Base-by-base conservation (phyloP, 2,113 vertebrate species). In the Terrapene triunguis region DNA sequence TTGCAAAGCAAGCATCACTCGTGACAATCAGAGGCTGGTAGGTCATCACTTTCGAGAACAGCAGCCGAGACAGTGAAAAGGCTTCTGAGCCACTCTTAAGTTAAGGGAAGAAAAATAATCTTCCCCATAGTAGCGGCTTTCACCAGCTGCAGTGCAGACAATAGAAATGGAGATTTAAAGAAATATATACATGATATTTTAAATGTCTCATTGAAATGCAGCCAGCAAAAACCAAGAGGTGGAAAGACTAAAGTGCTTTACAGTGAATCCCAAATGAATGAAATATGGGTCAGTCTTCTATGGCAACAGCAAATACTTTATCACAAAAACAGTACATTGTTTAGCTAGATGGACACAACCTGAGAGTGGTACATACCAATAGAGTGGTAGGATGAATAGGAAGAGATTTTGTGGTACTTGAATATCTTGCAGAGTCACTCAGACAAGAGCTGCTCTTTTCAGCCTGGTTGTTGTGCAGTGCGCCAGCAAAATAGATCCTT, bases 11-110 rank as follows among this genome's bases (percentile, higher is more conserved):
- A 17, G 51, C 7, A 29, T 89, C 85, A 59, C 65, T 88, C 84
- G 5, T 76, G 88, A 88, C 95, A 97, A 94, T 97, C 95, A 96
- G 94, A 76, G 94, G 80, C 91, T 6, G 96, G 89, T 82, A 51
- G 89, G 42, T 78, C 42, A 27, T 27, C 25, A 10, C 13, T 78
- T 78, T 44, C 10, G 11, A 78, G 74, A 42, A 78, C 38, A 78
- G 74, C 74, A 78, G 38, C 11, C 3, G 24, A 47, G 24, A 27
- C 42, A 8, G 24, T 27, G 10, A 76, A 44, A 76, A 78, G 12
- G 74, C 74, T 78, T 27, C 42, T 81, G 80, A 88, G 79, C 38
- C 76, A 81, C 44, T 59, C 13, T 81, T 47, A 5, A 0, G 0
- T 21, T 25, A 12, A 91, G 92, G 69, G 44, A 24, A 47, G 38